phyloP scores from a whole-genome alignment of 1,140 invertebrate genomes.

The Zelostemma sp. region DNA sequence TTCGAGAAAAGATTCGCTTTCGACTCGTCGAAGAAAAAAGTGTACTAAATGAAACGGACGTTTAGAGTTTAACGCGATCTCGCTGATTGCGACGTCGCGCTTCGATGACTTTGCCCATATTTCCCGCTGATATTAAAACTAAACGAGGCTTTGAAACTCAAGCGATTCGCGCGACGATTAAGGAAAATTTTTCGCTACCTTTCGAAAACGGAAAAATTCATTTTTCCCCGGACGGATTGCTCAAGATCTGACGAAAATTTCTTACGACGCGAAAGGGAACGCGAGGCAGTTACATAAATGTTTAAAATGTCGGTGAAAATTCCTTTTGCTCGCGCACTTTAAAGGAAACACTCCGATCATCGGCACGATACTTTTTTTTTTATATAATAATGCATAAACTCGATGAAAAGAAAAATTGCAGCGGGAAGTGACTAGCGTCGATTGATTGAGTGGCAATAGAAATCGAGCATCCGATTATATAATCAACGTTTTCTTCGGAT shows the following conservation, averaged over 20 bases:
- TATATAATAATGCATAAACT: not conserved
- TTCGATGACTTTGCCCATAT: constrained; percentile 21
- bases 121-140: constrained; percentile 20
- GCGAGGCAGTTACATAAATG: not conserved
- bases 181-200: not conserved
- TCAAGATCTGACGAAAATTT: not conserved
- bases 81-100: constrained; percentile 43
- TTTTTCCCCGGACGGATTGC: too few relatives aligned
- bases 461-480: not conserved
- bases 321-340: not conserved
- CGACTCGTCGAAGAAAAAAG: constrained; percentile 47
- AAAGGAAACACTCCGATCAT: too few relatives aligned
- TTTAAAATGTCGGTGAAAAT: not conserved
- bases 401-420: too few relatives aligned
- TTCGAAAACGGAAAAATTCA: not conserved
- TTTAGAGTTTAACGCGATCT: constrained; percentile 46
- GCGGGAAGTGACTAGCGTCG: not conserved
- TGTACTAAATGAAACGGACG: constrained; percentile 50
- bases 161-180: not conserved
- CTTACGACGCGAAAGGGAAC: not conserved
- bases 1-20: constrained; percentile 50
- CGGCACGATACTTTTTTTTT: not conserved
- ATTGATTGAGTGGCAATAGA: not conserved
- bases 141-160: constrained; percentile 4
- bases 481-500: not conserved